Evolutionary conservation across 2,113 vertebrate species (phyloP).

Genomic region (Indicator maculatus): DNA sequence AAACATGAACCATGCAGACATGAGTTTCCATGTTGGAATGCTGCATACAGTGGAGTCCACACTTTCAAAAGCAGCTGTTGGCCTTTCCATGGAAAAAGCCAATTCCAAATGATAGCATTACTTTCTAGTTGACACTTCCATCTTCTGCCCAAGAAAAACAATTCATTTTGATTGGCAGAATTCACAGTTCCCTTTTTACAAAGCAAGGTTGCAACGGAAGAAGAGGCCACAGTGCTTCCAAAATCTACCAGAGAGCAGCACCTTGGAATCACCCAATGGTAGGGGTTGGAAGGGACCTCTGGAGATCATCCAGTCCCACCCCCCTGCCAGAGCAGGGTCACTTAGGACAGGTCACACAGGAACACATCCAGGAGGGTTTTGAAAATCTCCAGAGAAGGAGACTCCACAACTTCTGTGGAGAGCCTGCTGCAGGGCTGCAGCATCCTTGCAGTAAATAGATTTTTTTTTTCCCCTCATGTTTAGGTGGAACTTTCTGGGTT

Average conservation of each 20-base stretch:
- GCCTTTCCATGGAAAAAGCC: not conserved
- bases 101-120: not conserved
- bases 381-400: too few species aligned
- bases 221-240: not conserved
- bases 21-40: not conserved
- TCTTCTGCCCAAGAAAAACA: not conserved
- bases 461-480: too few species aligned
- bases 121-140: not conserved
- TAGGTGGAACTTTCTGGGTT: too few species aligned
- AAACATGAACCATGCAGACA: slow-evolving; percentile 12
- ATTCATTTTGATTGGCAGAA: not conserved
- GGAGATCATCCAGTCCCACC: too few species aligned
- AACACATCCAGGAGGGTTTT: too few species aligned
- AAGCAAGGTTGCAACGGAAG: not conserved
- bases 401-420: too few species aligned
- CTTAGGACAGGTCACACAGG: too few species aligned
- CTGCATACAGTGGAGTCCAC: not conserved
- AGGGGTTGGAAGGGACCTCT: too few species aligned
- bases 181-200: not conserved
- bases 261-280: not conserved
- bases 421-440: too few species aligned
- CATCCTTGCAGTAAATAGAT: too few species aligned
- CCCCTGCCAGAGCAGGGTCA: too few species aligned
- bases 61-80: not conserved
- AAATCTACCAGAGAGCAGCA: not conserved